These are phyloP conservation scores for Philaethria dido DNA, from an alignment of 2,888 invertebrate species.

Conservation along the genomic window DNA sequence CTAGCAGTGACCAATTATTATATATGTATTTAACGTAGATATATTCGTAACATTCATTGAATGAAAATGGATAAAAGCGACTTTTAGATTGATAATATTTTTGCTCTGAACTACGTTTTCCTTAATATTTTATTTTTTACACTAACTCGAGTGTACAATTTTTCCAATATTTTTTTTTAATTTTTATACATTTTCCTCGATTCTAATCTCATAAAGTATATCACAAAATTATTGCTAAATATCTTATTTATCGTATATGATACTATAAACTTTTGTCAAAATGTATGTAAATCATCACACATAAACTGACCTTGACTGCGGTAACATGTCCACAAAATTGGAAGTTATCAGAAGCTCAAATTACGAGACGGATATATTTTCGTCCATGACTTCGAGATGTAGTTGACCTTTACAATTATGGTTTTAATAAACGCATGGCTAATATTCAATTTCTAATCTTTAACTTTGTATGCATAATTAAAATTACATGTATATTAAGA, in stretches of 20 bases:
- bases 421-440: neutral
- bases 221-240: no score
- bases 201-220: neutral
- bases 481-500: neutral
- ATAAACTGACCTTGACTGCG: neutral
- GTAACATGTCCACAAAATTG: neutral
- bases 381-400: constrained; percentile 19
- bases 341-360: neutral
- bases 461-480: neutral
- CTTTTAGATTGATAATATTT: no score
- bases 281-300: neutral
- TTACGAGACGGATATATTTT: constrained; percentile 3
- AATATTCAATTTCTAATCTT: neutral
- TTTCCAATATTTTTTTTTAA: neutral
- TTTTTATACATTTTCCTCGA: neutral
- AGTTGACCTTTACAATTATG: constrained; percentile 4
- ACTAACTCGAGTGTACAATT: neutral
- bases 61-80: no score
- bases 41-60: neutral
- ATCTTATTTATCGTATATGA: neutral
- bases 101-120: no score
- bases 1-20: neutral
- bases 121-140: neutral
- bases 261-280: neutral
- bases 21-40: neutral